Percentiles rank a stretch among this genome's conserved stretches.
phyloP scores from a whole-genome alignment of 2,797 vertebrate genomes.

The Danio aesculapii region DNA sequence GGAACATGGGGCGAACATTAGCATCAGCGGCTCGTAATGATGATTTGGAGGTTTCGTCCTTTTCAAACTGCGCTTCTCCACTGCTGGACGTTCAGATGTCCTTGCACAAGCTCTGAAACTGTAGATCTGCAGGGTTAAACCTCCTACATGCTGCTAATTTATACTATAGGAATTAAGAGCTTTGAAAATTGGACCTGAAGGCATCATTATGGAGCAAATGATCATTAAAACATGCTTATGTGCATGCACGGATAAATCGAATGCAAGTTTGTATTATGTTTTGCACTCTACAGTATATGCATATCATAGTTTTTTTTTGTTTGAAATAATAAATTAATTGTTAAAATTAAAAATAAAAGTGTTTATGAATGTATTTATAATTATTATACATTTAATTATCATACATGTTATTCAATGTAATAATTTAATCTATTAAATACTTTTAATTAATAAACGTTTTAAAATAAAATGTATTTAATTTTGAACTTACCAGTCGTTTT shows the following conservation, averaged over 20 bases:
- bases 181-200: conserved; percentile 3
- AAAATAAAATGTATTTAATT: too few relatives aligned
- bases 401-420: too few relatives aligned
- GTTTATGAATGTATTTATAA: too few relatives aligned
- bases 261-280: conserved; percentile 7
- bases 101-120: conserved; percentile 3
- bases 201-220: conserved; percentile 5
- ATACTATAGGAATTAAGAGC: not conserved
- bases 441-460: too few relatives aligned
- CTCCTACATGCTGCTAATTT: not conserved
- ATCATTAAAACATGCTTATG: conserved; percentile 7
- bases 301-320: not conserved
- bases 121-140: not conserved
- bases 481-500: too few relatives aligned
- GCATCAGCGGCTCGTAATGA: conserved; percentile 56
- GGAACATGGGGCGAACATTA: conserved; percentile 52
- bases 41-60: conserved; percentile 47
- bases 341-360: too few relatives aligned
- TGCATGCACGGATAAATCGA: not conserved
- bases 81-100: conserved; percentile 19
- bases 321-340: too few relatives aligned
- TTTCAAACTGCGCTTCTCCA: conserved; percentile 35
- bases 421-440: too few relatives aligned
- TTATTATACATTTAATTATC: too few relatives aligned
- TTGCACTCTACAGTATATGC: not conserved